A percentile compares a stretch with the other conserved stretches of the same genome.
These are phyloP conservation scores for Peromyscus maniculatus DNA, from an alignment of 2,113 vertebrate genomes.

Conservation along the genomic window DNA sequence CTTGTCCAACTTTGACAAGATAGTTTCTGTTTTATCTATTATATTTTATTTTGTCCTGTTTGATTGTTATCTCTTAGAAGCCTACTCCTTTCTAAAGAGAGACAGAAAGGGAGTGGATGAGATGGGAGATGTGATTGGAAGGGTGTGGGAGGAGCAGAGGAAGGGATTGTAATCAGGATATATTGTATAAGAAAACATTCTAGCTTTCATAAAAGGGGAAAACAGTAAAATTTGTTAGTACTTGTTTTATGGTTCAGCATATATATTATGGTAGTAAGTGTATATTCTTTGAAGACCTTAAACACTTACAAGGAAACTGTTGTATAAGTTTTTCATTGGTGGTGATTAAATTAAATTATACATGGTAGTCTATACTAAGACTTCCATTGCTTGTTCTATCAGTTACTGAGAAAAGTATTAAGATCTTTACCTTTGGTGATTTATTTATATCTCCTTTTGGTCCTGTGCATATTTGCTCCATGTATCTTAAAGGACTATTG, in stretches of 20 bases:
- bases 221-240: constrained; percentile 19
- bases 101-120: neutral
- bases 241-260: neutral
- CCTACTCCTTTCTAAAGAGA: neutral
- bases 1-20: neutral
- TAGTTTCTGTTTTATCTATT: neutral
- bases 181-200: neutral
- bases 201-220: neutral
- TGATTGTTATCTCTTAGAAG: neutral
- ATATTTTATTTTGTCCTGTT: neutral
- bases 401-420: constrained; percentile 33
- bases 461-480: neutral
- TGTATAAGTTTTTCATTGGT: neutral
- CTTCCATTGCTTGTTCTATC: neutral
- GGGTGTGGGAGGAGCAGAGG: no score
- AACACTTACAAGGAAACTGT: neutral
- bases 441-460: neutral
- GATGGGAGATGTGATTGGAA: neutral
- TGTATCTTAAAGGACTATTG: constrained; percentile 18
- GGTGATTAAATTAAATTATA: neutral
- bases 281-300: neutral
- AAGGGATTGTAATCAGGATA: neutral
- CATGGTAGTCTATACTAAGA: neutral
- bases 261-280: neutral
- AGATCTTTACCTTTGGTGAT: neutral